Evolutionary conservation across 2,888 invertebrate genomes (phyloP).

Genomic region (Gymnoscelis rufifasciata): DNA sequence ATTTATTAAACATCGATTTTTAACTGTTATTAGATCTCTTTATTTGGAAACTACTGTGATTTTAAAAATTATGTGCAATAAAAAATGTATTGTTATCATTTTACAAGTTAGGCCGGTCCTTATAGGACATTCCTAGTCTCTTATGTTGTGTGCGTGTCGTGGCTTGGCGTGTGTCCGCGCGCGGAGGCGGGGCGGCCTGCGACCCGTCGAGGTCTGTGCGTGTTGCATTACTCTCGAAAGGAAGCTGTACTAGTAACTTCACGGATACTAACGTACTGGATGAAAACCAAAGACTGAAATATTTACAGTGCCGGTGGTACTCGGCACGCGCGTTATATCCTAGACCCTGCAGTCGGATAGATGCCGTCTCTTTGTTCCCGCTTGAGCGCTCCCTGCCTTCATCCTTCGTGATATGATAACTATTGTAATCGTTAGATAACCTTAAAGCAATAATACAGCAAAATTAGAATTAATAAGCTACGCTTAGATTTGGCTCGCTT

Average conservation of each 20-base stretch:
- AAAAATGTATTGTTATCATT: conserved; percentile 32
- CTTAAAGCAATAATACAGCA: conserved; percentile 16
- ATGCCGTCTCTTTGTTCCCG: neutral
- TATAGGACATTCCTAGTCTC: conserved; percentile 47
- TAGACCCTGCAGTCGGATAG: conserved; percentile 1
- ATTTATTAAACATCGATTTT: conserved; percentile 18
- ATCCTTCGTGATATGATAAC: conserved; percentile 3
- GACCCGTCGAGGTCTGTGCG: neutral
- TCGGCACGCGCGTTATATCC: neutral
- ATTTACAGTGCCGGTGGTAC: conserved; percentile 18
- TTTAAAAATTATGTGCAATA: conserved; percentile 62
- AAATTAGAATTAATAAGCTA: conserved; percentile 4
- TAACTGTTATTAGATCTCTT: conserved; percentile 51
- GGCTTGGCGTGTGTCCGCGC: conserved; percentile 49
- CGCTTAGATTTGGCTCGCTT: conserved; percentile 18
- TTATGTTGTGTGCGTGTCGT: conserved; percentile 42
- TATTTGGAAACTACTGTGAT: conserved; percentile 63
- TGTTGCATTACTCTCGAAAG: neutral
- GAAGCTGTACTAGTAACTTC: neutral
- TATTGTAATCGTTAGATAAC: neutral
- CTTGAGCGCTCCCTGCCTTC: neutral
- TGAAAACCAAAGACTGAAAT: conserved; percentile 70
- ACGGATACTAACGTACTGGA: conserved; percentile 49
- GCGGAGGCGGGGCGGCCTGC: neutral
- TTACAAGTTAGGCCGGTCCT: conserved; percentile 33